A percentile compares a stretch with the other conserved stretches of the same genome.
Conservation (phyloP, 1,140 invertebrate species). For the Augochlora pura region DNA sequence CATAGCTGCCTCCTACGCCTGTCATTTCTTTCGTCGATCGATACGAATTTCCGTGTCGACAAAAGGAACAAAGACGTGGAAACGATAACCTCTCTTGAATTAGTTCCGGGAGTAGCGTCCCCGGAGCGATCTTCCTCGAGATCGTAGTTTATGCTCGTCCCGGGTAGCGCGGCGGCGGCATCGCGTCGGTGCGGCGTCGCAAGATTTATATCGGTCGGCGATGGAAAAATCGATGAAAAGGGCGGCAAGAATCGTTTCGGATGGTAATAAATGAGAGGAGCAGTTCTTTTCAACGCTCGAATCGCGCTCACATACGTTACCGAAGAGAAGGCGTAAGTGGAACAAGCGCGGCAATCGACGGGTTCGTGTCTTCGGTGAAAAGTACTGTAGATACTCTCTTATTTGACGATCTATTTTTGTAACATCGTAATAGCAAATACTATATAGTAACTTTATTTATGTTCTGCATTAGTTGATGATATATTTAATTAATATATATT, state of each 20-base stretch:
- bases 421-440: too few species aligned
- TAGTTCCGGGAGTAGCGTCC: slow-evolving; percentile 15
- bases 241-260: slow-evolving; percentile 41
- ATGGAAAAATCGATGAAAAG: slow-evolving; percentile 48
- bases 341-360: slow-evolving; percentile 41
- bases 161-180: too few species aligned
- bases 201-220: slow-evolving; percentile 50
- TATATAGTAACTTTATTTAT: too few species aligned
- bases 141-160: slow-evolving; percentile 7
- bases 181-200: neutral
- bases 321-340: slow-evolving; percentile 16
- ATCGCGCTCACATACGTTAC: slow-evolving; percentile 52
- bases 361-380: slow-evolving; percentile 28
- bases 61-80: neutral
- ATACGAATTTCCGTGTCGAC: slow-evolving; percentile 1
- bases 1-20: neutral
- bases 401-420: too few species aligned
- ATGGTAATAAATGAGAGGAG: slow-evolving; percentile 54
- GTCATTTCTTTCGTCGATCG: slow-evolving; percentile 27
- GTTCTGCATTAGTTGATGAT: too few species aligned
- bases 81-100: slow-evolving; percentile 45
- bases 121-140: neutral
- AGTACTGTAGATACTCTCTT: neutral
- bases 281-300: slow-evolving; percentile 40
- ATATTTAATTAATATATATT: too few species aligned